Evolutionary conservation across 2,888 invertebrate species (phyloP), one percentile per base, ranked within the genome.

Genomic region (Drosophila meridiana): DNA sequence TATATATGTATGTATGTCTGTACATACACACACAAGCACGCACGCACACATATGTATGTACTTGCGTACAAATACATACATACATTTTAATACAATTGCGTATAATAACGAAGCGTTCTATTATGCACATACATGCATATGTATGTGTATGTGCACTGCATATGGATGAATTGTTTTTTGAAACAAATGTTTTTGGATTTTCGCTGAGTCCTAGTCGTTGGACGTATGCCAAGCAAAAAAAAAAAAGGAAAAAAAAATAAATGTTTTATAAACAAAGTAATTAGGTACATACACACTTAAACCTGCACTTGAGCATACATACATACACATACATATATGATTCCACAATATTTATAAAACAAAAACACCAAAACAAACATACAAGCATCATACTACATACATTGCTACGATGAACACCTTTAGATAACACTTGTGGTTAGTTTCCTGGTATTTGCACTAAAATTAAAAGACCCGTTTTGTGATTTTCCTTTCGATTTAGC

Each of bases 261-360:
- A 47, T 71, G 71, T 70, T 79, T 71, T 81, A 83, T 79, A 83
- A 81, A 86, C 79, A 83, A 83, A 68, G 68, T 73, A 70, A 78
- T 73, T 71, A 63, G 58, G 56, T 67, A 69, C 76, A 30, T 4
- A 32, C 63, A 68, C 67, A 73, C 65, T 64, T 69, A 57, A 43
- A 73, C 36, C 34, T 55, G 43, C 45, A n/a, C 42, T 42, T 42
- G 42, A 42, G 42, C n/a, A 42, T 42, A 42, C 42, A 48, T 32
- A 50, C 56, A 30, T 20, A 40, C 20, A 48, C 9, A 60, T 58
- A 34, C 14, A 11, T 13, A 59, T 57, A 58, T 57, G 62, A 64
- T 59, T 62, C 50, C 48, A 42, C 45, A 76, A 65, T 69, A 76
- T 76, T 73, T 79, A 73, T 76, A 73, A 75, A 83, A 78, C 82